Percentiles rank a stretch among this genome's conserved stretches.
These are phyloP conservation scores for Trachymyrmex septentrionalis DNA, from an alignment of 1,140 invertebrate genomes.

Conservation along the genomic window DNA sequence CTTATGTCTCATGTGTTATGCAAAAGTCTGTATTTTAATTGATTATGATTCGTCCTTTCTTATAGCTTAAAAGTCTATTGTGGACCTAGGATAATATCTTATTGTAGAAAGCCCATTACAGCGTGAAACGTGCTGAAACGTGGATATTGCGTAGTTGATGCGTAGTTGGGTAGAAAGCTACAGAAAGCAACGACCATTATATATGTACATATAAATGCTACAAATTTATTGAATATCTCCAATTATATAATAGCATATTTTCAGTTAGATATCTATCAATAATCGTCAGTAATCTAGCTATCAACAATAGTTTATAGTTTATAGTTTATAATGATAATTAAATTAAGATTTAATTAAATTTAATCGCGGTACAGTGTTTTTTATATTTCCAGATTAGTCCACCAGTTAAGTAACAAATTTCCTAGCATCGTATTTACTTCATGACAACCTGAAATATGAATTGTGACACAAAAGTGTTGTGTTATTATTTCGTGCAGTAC, in stretches of 20 bases:
- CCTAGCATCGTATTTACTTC: neutral
- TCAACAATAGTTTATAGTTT: neutral
- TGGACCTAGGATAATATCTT: too few species aligned
- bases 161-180: too few species aligned
- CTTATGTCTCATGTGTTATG: too few species aligned
- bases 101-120: too few species aligned
- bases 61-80: too few species aligned
- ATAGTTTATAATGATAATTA: neutral
- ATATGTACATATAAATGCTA: too few species aligned
- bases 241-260: neutral
- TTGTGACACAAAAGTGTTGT: neutral
- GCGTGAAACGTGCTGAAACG: too few species aligned
- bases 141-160: too few species aligned
- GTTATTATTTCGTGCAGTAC: constrained; percentile 30
- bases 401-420: neutral
- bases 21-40: too few species aligned
- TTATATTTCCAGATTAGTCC: neutral
- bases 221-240: neutral
- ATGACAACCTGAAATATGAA: neutral
- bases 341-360: neutral
- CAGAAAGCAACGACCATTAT: too few species aligned
- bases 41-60: too few species aligned
- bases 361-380: neutral
- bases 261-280: neutral
- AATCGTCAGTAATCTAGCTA: too few species aligned